Evolutionary conservation across 2,113 vertebrate species (phyloP).

Genomic region (Dasyornis broadbenti): DNA sequence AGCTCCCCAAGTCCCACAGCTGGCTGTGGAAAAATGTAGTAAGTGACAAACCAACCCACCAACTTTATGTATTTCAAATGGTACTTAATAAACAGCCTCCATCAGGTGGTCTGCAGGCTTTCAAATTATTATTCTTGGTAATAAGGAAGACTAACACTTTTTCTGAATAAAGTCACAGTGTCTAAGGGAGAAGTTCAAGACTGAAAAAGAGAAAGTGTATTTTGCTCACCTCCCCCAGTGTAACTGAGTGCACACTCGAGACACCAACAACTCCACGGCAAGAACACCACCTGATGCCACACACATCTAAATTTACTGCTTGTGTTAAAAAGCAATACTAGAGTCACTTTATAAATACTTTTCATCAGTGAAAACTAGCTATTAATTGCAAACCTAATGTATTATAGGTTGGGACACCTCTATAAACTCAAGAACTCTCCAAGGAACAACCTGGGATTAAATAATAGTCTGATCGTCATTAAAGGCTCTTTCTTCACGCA

Average conservation of each 20-base stretch:
- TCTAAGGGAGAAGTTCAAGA: background rate
- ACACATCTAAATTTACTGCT: background rate
- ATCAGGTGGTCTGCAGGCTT: background rate
- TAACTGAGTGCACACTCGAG: background rate
- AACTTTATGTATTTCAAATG: background rate
- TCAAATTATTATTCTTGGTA: background rate
- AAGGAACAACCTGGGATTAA: slow-evolving; percentile 19
- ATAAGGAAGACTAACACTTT: background rate
- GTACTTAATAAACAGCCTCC: background rate
- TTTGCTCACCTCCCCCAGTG: background rate
- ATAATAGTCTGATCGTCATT: slow-evolving; percentile 8
- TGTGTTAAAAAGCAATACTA: background rate
- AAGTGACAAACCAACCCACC: background rate
- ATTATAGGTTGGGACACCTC: background rate
- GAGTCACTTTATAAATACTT: background rate
- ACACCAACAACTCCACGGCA: background rate
- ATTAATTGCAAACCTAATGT: slow-evolving; percentile 27
- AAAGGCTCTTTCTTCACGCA: background rate
- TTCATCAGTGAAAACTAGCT: background rate
- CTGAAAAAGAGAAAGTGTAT: background rate
- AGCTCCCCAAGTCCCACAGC: background rate
- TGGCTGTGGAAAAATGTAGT: background rate
- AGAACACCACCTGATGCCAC: background rate
- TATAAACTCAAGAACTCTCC: slow-evolving; percentile 21
- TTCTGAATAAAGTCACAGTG: background rate